A percentile compares a stretch with the other conserved stretches of the same genome.
Conservation (phyloP, 64 coral and sea anemone genomes). For the Montipora cactus region DNA sequence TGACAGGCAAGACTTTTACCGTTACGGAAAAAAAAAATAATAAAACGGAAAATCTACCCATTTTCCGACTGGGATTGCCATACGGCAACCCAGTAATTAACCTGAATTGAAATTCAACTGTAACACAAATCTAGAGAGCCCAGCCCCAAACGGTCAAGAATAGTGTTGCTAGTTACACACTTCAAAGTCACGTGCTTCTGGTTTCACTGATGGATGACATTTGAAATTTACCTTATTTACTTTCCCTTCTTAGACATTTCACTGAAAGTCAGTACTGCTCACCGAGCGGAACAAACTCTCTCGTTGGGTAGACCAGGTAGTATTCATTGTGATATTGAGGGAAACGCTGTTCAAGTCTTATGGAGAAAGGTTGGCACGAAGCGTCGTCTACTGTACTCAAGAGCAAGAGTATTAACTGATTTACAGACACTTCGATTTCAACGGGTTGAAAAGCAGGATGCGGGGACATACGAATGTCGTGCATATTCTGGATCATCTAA, state of each 20-base stretch:
- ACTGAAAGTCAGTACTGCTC: conserved; percentile 54
- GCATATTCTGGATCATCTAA: conserved; percentile 59
- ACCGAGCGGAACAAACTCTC: conserved; percentile 48
- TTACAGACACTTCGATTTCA: conserved; percentile 62
- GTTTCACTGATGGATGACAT: not conserved
- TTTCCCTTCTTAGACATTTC: not conserved
- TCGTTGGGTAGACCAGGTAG: conserved; percentile 63
- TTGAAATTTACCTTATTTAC: not conserved
- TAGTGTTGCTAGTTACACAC: no score
- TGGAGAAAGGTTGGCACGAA: conserved; percentile 76
- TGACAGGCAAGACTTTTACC: no score
- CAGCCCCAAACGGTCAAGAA: no score
- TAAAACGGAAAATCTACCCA: no score
- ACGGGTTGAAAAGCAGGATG: conserved; percentile 45
- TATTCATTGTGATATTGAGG: conserved; percentile 68
- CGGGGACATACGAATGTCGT: conserved; percentile 75
- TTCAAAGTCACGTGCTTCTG: no score
- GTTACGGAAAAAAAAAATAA: no score
- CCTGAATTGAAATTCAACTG: no score
- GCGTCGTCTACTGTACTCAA: not conserved
- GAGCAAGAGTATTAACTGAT: conserved; percentile 32
- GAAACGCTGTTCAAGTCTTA: conserved; percentile 83
- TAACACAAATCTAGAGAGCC: no score
- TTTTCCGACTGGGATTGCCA: no score
- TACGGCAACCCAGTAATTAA: no score